Evolutionary conservation across 2,113 vertebrate genomes (phyloP).

Genomic region (Dinomys branickii): DNA sequence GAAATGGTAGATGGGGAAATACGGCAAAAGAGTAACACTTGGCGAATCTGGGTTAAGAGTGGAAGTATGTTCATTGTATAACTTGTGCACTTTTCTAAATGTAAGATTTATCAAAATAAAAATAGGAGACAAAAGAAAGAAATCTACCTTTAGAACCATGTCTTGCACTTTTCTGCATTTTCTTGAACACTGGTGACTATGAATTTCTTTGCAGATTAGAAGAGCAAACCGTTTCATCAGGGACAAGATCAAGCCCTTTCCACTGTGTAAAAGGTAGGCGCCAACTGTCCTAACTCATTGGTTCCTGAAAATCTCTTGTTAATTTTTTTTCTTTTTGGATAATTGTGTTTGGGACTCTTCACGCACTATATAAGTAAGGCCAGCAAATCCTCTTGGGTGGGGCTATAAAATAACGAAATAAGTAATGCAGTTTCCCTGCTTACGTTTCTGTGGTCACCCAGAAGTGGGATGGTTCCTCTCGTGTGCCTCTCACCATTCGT

Average conservation of each 20-base stretch:
- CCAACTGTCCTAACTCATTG: background rate
- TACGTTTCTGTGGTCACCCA: background rate
- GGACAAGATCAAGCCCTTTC: background rate
- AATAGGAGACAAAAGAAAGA: background rate
- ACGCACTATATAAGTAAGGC: background rate
- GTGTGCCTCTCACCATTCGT: background rate
- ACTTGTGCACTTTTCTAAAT: conserved; percentile 7
- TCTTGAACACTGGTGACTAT: background rate
- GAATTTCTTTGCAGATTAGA: background rate
- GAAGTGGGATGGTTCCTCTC: background rate
- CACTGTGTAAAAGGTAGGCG: background rate
- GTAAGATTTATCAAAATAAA: conserved; percentile 38
- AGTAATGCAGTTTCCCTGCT: background rate
- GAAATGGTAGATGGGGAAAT: background rate
- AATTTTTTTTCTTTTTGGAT: conserved; percentile 2
- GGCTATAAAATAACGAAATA: conserved; percentile 19
- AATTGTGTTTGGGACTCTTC: conserved; percentile 28
- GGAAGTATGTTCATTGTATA: background rate
- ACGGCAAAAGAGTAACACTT: background rate
- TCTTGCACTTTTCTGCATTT: background rate
- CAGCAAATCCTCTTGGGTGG: conserved; percentile 25
- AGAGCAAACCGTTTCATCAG: background rate
- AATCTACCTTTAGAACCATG: background rate
- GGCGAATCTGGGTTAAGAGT: background rate
- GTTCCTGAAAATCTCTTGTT: background rate